These are phyloP conservation scores for Drosophila leontia DNA, from an alignment of 1,140 invertebrate species.

Conservation along the genomic window DNA sequence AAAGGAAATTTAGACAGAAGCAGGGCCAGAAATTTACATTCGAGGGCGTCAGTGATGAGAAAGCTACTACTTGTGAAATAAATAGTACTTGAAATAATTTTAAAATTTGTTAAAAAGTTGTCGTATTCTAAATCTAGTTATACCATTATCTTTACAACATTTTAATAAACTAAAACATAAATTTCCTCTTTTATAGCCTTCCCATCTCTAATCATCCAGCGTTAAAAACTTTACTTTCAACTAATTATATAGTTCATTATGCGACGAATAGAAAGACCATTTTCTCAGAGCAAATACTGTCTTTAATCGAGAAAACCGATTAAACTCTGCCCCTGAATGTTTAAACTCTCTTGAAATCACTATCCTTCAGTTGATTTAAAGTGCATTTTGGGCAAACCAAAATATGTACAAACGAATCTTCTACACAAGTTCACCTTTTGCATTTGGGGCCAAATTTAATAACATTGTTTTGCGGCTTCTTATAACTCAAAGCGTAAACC, in stretches of 20 bases:
- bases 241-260: slow-evolving; percentile 74
- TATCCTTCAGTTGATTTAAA: slow-evolving; percentile 5
- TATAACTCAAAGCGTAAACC: slow-evolving; percentile 48
- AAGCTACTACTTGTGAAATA: not conserved
- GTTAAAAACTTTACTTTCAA: slow-evolving; percentile 48
- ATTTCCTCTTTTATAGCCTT: not conserved
- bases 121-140: not conserved
- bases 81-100: not conserved
- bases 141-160: too few relatives aligned
- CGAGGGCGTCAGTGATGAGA: not conserved
- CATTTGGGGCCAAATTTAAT: slow-evolving; percentile 34
- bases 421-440: slow-evolving; percentile 18
- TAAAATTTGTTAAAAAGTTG: too few relatives aligned
- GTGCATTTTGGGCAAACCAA: slow-evolving; percentile 26
- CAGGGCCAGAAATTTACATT: slow-evolving; percentile 55
- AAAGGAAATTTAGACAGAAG: slow-evolving; percentile 39
- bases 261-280: slow-evolving; percentile 7
- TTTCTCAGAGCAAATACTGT: slow-evolving; percentile 8
- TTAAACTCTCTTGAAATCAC: not conserved
- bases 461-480: slow-evolving; percentile 53
- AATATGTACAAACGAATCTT: slow-evolving; percentile 18
- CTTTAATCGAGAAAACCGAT: slow-evolving; percentile 1
- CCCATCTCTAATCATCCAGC: slow-evolving; percentile 17
- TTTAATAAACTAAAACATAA: not conserved
- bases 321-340: not conserved